Conservation (phyloP, 2,888 invertebrate species). For the Lamellibrachia satsuma region DNA sequence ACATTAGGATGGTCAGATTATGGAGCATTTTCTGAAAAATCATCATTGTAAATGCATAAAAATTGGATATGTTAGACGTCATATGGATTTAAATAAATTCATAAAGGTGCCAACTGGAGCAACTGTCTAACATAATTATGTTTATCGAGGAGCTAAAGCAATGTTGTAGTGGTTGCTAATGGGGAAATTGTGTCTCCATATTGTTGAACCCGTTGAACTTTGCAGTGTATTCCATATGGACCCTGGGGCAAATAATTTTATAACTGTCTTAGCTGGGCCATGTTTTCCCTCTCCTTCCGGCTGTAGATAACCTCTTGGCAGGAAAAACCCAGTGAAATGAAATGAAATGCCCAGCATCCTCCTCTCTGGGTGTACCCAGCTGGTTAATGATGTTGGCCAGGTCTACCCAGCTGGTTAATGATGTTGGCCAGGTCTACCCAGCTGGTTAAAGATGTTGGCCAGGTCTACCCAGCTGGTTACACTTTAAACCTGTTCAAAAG, state of each 20-base stretch:
- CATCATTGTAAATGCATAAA: too few relatives aligned
- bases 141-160: too few relatives aligned
- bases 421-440: background rate
- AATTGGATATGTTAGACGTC: too few relatives aligned
- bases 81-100: too few relatives aligned
- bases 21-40: background rate
- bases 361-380: background rate
- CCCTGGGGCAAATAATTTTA: background rate
- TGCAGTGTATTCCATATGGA: background rate
- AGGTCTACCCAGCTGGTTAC: background rate
- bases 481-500: background rate
- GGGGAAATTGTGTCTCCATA: background rate
- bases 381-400: conserved; percentile 2
- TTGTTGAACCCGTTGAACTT: background rate
- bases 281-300: background rate
- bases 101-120: too few relatives aligned
- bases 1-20: background rate
- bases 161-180: background rate
- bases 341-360: background rate
- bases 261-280: conserved; percentile 4
- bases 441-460: background rate
- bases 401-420: background rate
- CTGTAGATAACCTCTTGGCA: background rate
- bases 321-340: conserved; percentile 17
- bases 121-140: too few relatives aligned